These are phyloP conservation scores for Panthera tigris DNA, from an alignment of 2,113 vertebrate genomes.

Conservation along the genomic window DNA sequence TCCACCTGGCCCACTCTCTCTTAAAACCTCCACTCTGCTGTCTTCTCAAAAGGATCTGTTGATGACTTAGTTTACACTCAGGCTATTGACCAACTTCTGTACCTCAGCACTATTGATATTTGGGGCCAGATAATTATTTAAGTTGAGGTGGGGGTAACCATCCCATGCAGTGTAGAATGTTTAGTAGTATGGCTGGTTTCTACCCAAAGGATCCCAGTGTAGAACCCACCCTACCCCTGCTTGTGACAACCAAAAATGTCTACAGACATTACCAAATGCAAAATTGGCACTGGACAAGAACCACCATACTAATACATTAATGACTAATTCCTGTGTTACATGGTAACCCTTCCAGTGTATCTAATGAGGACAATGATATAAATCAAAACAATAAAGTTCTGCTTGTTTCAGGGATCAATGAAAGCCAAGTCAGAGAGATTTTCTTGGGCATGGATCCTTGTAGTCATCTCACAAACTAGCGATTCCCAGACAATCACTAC, in stretches of 20 bases:
- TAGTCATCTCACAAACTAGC: not conserved
- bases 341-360: not conserved
- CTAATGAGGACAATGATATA: not conserved
- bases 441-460: not conserved
- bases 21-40: not conserved
- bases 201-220: not conserved
- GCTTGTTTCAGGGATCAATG: not conserved
- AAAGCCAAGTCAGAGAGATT: not conserved
- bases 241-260: not conserved
- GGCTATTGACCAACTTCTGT: not conserved
- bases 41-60: not conserved
- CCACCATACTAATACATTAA: not conserved
- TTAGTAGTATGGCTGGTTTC: not conserved
- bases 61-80: not conserved
- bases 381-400: not conserved
- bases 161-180: not conserved
- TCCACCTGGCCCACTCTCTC: not conserved
- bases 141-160: fast-evolving
- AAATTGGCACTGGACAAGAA: not conserved
- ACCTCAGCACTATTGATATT: not conserved
- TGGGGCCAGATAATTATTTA: not conserved
- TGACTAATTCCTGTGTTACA: not conserved
- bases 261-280: not conserved
- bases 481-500: not conserved
- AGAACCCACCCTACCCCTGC: not conserved